Evolutionary conservation across 2,888 invertebrate species (phyloP).

Genomic region (Eupelmus urozonus): DNA sequence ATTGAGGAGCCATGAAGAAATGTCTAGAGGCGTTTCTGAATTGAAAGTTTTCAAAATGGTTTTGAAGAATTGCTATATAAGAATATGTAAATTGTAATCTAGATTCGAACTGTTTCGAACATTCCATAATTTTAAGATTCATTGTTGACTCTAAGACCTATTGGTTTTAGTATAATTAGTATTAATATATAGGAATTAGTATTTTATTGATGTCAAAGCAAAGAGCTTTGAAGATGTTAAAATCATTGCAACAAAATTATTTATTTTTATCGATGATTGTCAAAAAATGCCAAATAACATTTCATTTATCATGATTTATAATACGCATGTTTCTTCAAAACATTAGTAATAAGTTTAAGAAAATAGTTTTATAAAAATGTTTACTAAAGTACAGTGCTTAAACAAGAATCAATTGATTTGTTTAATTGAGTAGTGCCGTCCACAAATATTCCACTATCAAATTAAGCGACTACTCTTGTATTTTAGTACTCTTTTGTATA

Average conservation of each 20-base stretch:
- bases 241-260: too few species aligned
- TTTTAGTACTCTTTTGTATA: constrained; percentile 39
- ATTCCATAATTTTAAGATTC: too few species aligned
- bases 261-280: too few species aligned
- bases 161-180: too few species aligned
- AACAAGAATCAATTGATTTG: constrained; percentile 13
- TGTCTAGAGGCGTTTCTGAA: not conserved
- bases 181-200: not conserved
- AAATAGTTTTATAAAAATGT: constrained; percentile 14
- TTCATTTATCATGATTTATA: too few species aligned
- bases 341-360: constrained; percentile 9
- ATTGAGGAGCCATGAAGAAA: too few species aligned
- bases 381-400: constrained; percentile 16
- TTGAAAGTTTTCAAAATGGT: too few species aligned
- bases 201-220: not conserved
- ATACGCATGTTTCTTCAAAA: too few species aligned
- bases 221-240: not conserved
- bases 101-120: too few species aligned
- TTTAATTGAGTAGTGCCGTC: constrained; percentile 28
- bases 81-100: too few species aligned
- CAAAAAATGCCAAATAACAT: not conserved
- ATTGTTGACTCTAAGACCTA: too few species aligned
- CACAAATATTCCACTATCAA: constrained; percentile 24
- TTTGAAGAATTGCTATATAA: too few species aligned
- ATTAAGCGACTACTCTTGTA: constrained; percentile 16